Conservation (phyloP, 2,888 invertebrate species). For the Brassicogethes aeneus region DNA sequence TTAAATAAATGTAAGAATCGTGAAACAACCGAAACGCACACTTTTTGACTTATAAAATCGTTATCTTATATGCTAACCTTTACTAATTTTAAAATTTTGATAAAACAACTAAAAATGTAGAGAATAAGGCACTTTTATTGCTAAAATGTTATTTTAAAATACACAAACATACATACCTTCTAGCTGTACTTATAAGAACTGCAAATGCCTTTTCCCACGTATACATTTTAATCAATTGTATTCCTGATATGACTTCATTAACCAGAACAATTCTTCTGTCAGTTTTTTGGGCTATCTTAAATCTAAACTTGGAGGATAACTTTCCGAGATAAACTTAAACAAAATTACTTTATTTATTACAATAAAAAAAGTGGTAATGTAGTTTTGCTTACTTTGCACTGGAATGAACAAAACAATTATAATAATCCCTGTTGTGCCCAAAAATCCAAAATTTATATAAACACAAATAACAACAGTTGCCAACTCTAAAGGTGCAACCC, state of each 20-base stretch:
- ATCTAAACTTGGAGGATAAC: slow-evolving; percentile 42
- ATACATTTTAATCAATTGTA: slow-evolving; percentile 92
- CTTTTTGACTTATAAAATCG: no score
- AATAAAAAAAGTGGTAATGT: neutral
- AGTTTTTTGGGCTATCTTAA: slow-evolving; percentile 63
- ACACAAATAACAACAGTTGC: neutral
- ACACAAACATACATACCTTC: slow-evolving; percentile 55
- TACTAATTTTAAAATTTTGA: no score
- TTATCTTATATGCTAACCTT: no score
- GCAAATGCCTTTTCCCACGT: slow-evolving; percentile 86
- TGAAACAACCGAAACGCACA: no score
- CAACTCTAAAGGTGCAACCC: slow-evolving; percentile 63
- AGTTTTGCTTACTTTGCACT: neutral
- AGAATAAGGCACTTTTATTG: no score
- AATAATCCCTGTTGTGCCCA: neutral
- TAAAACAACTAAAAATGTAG: no score
- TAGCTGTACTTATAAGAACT: slow-evolving; percentile 45
- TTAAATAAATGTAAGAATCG: no score
- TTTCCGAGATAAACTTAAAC: slow-evolving; percentile 44
- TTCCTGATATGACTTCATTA: slow-evolving; percentile 81
- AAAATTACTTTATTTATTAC: neutral
- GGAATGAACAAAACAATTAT: neutral
- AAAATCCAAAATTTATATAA: neutral
- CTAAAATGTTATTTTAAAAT: no score
- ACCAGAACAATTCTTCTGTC: slow-evolving; percentile 78